Percentiles rank a stretch among this genome's conserved stretches.
These are phyloP conservation scores for Pyrocoelia pectoralis DNA, from an alignment of 2,888 invertebrate genomes.

Conservation along the genomic window DNA sequence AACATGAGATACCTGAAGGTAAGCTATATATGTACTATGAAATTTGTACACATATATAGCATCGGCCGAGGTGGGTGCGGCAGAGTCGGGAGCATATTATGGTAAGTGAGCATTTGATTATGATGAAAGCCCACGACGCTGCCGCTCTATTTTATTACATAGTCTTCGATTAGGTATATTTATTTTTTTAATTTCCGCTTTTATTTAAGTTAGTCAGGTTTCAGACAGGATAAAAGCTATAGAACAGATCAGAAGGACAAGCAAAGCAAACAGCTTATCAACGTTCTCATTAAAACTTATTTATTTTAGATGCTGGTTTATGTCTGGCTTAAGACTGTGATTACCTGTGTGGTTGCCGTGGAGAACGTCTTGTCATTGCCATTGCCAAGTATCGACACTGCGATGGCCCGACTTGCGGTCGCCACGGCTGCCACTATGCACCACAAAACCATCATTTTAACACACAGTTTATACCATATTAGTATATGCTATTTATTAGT, in stretches of 20 bases:
- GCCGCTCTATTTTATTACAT: slow-evolving; percentile 47
- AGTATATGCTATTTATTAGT: slow-evolving; percentile 30
- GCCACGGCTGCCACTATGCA: slow-evolving; percentile 57
- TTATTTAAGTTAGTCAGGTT: slow-evolving; percentile 51
- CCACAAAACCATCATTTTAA: slow-evolving; percentile 56
- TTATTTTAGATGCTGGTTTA: slow-evolving; percentile 49
- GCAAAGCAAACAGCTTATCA: slow-evolving; percentile 54
- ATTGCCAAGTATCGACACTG: slow-evolving; percentile 40
- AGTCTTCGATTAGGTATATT: slow-evolving; percentile 42
- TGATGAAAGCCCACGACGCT: slow-evolving; percentile 44
- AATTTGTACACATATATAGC: slow-evolving; percentile 24
- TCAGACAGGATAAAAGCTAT: slow-evolving; percentile 59
- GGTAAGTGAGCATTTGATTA: slow-evolving; percentile 2
- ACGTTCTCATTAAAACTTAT: slow-evolving; percentile 43
- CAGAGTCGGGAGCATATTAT: slow-evolving; percentile 45
- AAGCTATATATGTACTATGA: slow-evolving; percentile 17
- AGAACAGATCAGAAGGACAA: slow-evolving; percentile 57
- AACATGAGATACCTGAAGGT: slow-evolving; percentile 41
- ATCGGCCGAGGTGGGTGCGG: slow-evolving; percentile 55
- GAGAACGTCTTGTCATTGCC: slow-evolving; percentile 45
- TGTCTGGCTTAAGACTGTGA: slow-evolving; percentile 56
- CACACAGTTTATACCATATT: slow-evolving; percentile 44
- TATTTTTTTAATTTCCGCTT: slow-evolving; percentile 44
- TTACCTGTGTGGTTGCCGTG: slow-evolving; percentile 57
- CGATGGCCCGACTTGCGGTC: slow-evolving; percentile 45